phyloP scores from a whole-genome alignment of 2,797 vertebrate genomes.

The Bucorvus abyssinicus region DNA sequence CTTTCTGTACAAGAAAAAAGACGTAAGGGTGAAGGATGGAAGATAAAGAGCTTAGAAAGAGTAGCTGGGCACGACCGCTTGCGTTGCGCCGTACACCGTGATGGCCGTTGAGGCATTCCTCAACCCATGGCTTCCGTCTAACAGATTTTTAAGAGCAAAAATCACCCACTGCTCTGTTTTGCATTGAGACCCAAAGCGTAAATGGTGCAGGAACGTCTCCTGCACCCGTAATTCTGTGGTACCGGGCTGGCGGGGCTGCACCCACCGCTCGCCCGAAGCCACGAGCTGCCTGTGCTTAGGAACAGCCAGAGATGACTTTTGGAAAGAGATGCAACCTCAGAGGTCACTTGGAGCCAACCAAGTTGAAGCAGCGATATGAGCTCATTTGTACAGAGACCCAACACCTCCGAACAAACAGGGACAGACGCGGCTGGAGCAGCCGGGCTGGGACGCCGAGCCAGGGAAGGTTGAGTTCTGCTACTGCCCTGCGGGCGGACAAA shows the following conservation, averaged over 20 bases:
- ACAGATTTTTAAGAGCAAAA: neutral
- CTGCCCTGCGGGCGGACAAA: neutral
- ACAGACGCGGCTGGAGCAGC: neutral
- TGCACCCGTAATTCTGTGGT: neutral
- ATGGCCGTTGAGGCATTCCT: neutral
- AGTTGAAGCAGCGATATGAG: neutral
- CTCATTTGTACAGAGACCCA: neutral
- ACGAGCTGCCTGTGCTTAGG: neutral
- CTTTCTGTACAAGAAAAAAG: neutral
- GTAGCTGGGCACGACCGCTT: neutral
- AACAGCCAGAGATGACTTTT: neutral
- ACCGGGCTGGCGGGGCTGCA: neutral
- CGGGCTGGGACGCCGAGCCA: neutral
- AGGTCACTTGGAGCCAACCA: neutral
- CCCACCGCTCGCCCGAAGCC: neutral
- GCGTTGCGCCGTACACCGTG: accelerated
- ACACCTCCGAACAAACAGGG: neutral
- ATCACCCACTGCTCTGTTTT: neutral
- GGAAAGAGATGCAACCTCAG: neutral
- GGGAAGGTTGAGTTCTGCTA: neutral
- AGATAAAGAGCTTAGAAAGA: neutral
- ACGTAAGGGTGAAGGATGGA: neutral
- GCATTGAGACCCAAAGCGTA: neutral
- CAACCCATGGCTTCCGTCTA: neutral
- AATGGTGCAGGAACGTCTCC: neutral